Conservation (phyloP, 2,888 invertebrate genomes). For the Heliothis peltigera region DNA sequence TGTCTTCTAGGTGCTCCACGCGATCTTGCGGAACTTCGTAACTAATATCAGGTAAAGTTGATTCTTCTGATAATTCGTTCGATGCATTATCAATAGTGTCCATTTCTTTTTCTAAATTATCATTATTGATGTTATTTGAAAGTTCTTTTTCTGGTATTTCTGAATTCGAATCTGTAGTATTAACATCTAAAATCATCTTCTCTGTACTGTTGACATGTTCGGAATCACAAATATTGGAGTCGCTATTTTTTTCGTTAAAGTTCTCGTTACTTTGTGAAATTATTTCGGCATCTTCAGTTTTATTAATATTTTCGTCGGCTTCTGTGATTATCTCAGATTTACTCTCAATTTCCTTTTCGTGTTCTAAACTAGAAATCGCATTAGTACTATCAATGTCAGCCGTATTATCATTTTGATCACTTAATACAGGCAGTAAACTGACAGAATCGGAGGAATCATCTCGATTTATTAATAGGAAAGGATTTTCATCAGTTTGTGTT, state of each 20-base stretch:
- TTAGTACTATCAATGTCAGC: slow-evolving; percentile 5
- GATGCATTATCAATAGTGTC: background rate
- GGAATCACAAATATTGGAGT: slow-evolving; percentile 3
- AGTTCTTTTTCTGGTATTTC: slow-evolving; percentile 14
- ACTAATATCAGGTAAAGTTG: slow-evolving; percentile 10
- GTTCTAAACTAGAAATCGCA: slow-evolving; percentile 3
- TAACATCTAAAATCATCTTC: slow-evolving; percentile 10
- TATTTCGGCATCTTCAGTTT: slow-evolving; percentile 2
- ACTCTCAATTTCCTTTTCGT: slow-evolving; percentile 9
- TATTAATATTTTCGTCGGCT: slow-evolving; percentile 5
- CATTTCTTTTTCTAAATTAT: slow-evolving; percentile 10
- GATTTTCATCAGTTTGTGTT: slow-evolving; percentile 12
- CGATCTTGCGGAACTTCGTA: slow-evolving; percentile 10
- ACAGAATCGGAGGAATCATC: slow-evolving; percentile 22
- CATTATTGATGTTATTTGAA: slow-evolving; percentile 6
- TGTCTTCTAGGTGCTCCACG: slow-evolving; percentile 12
- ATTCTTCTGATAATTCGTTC: slow-evolving; percentile 16
- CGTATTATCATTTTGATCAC: slow-evolving; percentile 20
- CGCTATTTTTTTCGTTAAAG: slow-evolving; percentile 8
- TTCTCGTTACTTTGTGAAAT: slow-evolving; percentile 8
- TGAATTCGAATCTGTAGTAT: background rate
- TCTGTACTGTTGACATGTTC: slow-evolving; percentile 4
- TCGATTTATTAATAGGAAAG: slow-evolving; percentile 16
- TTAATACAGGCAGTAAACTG: slow-evolving; percentile 28
- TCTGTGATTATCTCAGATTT: slow-evolving; percentile 2